Evolutionary conservation across 2,113 vertebrate species (phyloP).

Genomic region (Corynorhinus townsendii): DNA sequence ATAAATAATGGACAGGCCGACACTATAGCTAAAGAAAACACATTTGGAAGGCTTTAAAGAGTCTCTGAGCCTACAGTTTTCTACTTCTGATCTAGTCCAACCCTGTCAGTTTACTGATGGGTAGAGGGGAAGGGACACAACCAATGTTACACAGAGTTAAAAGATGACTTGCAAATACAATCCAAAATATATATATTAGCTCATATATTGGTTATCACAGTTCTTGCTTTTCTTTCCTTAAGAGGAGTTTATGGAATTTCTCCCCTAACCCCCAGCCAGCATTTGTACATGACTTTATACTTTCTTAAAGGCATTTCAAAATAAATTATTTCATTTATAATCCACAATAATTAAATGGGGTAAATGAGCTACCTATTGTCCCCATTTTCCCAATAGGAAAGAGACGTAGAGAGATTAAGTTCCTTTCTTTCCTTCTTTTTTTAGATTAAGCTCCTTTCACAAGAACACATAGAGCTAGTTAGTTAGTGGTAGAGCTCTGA

Average conservation of each 20-base stretch:
- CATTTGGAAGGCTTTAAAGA: not conserved
- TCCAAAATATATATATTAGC: not conserved
- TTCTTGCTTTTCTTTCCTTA: not conserved
- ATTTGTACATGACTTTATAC: not conserved
- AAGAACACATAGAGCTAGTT: not conserved
- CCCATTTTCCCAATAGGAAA: not conserved
- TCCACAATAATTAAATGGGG: not conserved
- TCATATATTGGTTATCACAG: not conserved
- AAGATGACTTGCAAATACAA: slow-evolving; percentile 7
- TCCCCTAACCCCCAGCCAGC: not conserved
- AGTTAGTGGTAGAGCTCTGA: not conserved
- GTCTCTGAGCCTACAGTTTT: not conserved
- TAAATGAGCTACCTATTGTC: not conserved
- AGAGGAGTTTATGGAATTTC: not conserved
- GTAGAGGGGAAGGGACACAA: not conserved
- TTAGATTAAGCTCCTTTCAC: not conserved
- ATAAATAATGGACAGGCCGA: not conserved
- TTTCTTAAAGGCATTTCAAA: slow-evolving; percentile 16
- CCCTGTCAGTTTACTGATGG: not conserved
- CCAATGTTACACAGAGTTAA: not conserved
- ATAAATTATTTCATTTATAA: not conserved
- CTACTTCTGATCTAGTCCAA: not conserved
- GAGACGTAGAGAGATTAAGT: not conserved
- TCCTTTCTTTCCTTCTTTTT: not conserved
- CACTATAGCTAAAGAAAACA: not conserved